Percentiles rank a stretch among this genome's conserved stretches.
These are phyloP conservation scores for Nipponia nippon DNA, from an alignment of 2,113 vertebrate genomes.

Conservation along the genomic window DNA sequence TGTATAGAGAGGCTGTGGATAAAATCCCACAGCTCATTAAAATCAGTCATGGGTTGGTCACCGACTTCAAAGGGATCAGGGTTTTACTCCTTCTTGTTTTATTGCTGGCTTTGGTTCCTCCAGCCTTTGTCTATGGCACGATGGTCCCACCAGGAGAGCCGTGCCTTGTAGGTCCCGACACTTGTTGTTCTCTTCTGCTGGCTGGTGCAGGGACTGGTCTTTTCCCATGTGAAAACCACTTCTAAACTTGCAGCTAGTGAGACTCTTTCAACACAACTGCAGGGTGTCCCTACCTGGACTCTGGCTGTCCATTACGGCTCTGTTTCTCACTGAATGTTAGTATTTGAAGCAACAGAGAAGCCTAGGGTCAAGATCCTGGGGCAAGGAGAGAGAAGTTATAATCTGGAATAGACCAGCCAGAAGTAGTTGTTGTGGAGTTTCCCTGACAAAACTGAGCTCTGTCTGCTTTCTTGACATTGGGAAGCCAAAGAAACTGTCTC, in stretches of 20 bases:
- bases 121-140: rapidly evolving
- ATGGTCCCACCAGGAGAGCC: not conserved
- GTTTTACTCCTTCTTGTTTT: not conserved
- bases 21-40: not conserved
- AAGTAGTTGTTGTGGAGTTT: not conserved
- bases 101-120: not conserved
- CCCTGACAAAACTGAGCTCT: not conserved
- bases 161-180: not conserved
- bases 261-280: not conserved
- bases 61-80: not conserved
- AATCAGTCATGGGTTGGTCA: not conserved
- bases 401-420: not conserved
- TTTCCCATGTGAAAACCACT: not conserved
- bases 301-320: not conserved
- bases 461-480: not conserved
- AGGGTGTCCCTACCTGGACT: not conserved
- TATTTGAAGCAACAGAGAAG: not conserved
- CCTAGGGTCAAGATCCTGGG: not conserved
- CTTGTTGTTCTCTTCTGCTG: not conserved
- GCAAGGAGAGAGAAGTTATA: not conserved
- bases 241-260: not conserved
- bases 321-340: not conserved
- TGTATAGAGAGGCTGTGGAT: not conserved
- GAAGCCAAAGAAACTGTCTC: slow-evolving; percentile 22
- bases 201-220: not conserved